A percentile compares a stretch with the other conserved stretches of the same genome.
Evolutionary conservation across 2,113 vertebrate genomes (phyloP).

Genomic region (Ceyx margarethae): DNA sequence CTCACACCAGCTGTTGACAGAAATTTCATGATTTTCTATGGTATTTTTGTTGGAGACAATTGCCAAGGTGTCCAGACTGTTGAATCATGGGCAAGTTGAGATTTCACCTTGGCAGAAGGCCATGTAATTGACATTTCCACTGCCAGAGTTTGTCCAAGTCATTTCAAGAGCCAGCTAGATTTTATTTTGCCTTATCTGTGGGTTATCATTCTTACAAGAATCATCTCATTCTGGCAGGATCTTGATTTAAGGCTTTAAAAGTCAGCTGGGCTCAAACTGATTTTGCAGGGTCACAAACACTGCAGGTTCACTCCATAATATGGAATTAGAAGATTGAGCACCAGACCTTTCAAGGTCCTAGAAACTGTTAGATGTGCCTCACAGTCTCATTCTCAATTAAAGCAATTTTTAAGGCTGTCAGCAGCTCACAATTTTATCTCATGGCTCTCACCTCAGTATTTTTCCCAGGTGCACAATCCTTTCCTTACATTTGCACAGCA

Average conservation of each 20-base stretch:
- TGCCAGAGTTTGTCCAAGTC: conserved; percentile 54
- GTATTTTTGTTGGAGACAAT: conserved; percentile 37
- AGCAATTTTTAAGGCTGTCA: conserved; percentile 54
- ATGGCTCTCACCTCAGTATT: conserved; percentile 17
- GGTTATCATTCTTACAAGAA: conserved; percentile 74
- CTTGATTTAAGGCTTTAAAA: conserved; percentile 76
- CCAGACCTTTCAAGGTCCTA: conserved; percentile 19
- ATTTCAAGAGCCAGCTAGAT: conserved; percentile 65
- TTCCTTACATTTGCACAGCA: not conserved
- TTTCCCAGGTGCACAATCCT: not conserved
- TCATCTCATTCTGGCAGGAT: conserved; percentile 59
- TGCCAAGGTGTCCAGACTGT: conserved; percentile 31
- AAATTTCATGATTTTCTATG: conserved; percentile 15
- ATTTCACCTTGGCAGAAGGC: conserved; percentile 64
- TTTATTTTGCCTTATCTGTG: conserved; percentile 72
- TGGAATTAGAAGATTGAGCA: conserved; percentile 54
- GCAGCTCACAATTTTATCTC: conserved; percentile 33
- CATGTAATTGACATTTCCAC: conserved; percentile 72
- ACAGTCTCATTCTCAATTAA: conserved; percentile 49
- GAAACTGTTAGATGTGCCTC: conserved; percentile 16
- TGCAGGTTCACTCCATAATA: conserved; percentile 55
- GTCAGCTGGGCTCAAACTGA: conserved; percentile 64
- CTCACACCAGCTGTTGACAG: conserved; percentile 1
- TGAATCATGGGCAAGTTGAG: conserved; percentile 36
- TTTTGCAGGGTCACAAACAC: conserved; percentile 71